These are phyloP conservation scores for Mustela lutreola DNA, from an alignment of 2,113 vertebrate genomes.

Conservation along the genomic window DNA sequence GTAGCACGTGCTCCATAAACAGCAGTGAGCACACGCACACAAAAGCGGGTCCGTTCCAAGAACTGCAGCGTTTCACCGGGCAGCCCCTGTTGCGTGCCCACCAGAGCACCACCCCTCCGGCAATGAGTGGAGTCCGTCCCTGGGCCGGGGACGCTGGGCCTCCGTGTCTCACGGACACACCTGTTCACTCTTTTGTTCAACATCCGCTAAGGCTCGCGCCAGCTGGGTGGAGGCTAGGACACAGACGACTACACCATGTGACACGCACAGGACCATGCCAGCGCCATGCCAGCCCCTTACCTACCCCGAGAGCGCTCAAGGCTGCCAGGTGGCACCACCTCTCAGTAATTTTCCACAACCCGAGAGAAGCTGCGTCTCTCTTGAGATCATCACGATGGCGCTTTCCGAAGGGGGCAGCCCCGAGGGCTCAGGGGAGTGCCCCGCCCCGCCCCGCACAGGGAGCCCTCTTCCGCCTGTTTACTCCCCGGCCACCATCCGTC, in stretches of 20 bases:
- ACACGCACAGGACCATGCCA: fast-evolving
- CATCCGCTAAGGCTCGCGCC: neutral
- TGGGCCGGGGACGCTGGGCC: fast-evolving
- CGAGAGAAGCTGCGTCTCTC: fast-evolving
- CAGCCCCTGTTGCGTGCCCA: neutral
- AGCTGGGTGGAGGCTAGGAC: fast-evolving
- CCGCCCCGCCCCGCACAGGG: neutral
- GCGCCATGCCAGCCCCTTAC: fast-evolving
- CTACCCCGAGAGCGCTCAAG: neutral
- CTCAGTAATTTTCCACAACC: neutral
- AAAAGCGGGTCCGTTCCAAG: no score
- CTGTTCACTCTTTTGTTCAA: neutral
- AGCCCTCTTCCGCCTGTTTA: neutral
- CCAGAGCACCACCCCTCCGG: fast-evolving
- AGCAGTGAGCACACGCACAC: neutral
- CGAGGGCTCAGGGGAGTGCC: neutral
- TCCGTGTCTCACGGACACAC: neutral
- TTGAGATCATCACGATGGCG: fast-evolving
- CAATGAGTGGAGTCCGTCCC: neutral
- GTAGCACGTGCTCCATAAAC: neutral
- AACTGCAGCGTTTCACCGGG: fast-evolving
- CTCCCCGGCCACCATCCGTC: neutral
- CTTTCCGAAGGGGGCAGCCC: neutral
- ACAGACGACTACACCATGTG: fast-evolving
- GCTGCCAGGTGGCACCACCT: neutral